Evolutionary conservation across 2,113 vertebrate species (phyloP).

Genomic region (Dendropsophus ebraccatus): DNA sequence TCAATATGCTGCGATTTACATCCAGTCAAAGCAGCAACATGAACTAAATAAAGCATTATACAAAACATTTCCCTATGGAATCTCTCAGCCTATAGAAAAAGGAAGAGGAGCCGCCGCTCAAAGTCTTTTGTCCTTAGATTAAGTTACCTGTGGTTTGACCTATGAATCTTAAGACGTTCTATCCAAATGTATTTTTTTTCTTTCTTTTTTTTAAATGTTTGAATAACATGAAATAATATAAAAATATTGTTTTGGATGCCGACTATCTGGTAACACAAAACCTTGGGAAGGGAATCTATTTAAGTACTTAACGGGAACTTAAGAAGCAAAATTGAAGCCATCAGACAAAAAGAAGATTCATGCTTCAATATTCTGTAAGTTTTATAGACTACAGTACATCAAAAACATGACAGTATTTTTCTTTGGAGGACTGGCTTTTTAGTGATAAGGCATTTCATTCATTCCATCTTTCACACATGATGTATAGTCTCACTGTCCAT

Average conservation of each 20-base stretch:
- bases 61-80: slow-evolving; percentile 20
- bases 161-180: neutral
- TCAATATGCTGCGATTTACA: slow-evolving; percentile 20
- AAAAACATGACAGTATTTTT: slow-evolving; percentile 58
- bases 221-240: neutral
- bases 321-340: slow-evolving; percentile 51
- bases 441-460: slow-evolving; percentile 59
- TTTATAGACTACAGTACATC: slow-evolving; percentile 56
- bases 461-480: slow-evolving; percentile 58
- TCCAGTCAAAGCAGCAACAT: slow-evolving; percentile 7
- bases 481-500: slow-evolving; percentile 57
- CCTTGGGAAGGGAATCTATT: slow-evolving; percentile 24
- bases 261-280: neutral
- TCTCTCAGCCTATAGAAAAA: neutral
- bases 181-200: neutral
- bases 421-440: slow-evolving; percentile 58
- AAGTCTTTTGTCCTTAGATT: neutral
- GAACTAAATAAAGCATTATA: slow-evolving; percentile 15
- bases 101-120: neutral
- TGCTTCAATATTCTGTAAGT: slow-evolving; percentile 53
- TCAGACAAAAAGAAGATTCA: slow-evolving; percentile 49
- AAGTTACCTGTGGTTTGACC: slow-evolving; percentile 8
- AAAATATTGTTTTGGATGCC: slow-evolving; percentile 13
- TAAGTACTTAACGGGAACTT: slow-evolving; percentile 41
- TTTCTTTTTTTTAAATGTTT: neutral